Evolutionary conservation across 2,888 invertebrate genomes (phyloP).

Genomic region (Scotopteryx bipunctaria): DNA sequence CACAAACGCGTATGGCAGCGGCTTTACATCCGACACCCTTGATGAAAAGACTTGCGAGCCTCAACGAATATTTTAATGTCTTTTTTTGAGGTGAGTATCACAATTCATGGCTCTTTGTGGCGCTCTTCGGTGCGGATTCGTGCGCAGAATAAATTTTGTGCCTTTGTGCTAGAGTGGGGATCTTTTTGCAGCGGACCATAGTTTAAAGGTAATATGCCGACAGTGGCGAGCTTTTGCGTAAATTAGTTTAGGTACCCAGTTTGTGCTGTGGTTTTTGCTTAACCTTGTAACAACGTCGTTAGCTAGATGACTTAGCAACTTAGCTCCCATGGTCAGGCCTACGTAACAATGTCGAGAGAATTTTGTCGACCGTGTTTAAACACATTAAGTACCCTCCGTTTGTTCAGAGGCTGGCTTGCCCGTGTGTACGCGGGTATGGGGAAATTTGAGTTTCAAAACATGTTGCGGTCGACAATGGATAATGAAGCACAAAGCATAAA

Average conservation of each 20-base stretch:
- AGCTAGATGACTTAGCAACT: constrained; percentile 39
- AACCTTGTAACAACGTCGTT: constrained; percentile 37
- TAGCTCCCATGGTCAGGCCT: constrained; percentile 33
- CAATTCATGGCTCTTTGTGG: constrained; percentile 49
- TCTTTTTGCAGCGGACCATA: constrained; percentile 34
- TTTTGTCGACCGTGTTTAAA: constrained; percentile 33
- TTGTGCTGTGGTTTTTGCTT: constrained; percentile 35
- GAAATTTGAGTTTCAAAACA: constrained; percentile 25
- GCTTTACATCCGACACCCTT: constrained; percentile 46
- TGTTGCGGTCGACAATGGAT: constrained; percentile 21
- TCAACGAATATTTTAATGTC: constrained; percentile 53
- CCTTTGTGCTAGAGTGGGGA: constrained; percentile 32
- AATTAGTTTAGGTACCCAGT: constrained; percentile 34
- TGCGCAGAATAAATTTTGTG: constrained; percentile 43
- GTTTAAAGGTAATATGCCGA: constrained; percentile 35
- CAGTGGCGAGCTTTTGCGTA: constrained; percentile 34
- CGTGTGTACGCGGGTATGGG: constrained; percentile 13
- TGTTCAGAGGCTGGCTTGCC: constrained; percentile 19
- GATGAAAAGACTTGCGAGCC: constrained; percentile 54
- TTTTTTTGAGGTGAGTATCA: constrained; percentile 47
- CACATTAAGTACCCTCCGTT: constrained; percentile 27
- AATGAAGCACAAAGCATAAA: constrained; percentile 17
- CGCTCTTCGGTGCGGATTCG: constrained; percentile 36
- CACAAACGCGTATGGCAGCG: constrained; percentile 60
- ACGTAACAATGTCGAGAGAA: constrained; percentile 35